A percentile compares a stretch with the other conserved stretches of the same genome.
These are phyloP conservation scores for Manacus vitellinus DNA, from an alignment of 2,113 vertebrate genomes.

Conservation along the genomic window DNA sequence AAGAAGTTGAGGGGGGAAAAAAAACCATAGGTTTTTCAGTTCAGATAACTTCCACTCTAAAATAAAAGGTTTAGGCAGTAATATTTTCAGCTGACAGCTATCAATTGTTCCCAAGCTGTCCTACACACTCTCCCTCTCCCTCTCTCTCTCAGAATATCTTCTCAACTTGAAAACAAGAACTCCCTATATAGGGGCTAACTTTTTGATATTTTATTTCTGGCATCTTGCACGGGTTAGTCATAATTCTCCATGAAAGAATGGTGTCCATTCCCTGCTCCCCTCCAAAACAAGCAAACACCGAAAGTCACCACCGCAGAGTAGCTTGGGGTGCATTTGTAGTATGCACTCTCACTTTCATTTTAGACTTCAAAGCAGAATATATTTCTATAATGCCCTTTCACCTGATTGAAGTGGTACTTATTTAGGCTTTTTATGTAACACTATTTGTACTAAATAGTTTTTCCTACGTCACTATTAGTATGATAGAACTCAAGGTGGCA, in stretches of 20 bases:
- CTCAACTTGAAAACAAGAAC: not conserved
- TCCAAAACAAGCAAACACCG: not conserved
- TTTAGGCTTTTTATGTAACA: not conserved
- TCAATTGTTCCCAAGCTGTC: not conserved
- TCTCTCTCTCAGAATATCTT: not conserved
- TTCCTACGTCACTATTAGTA: not conserved
- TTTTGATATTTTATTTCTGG: not conserved
- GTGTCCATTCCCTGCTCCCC: not conserved
- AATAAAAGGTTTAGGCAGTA: not conserved
- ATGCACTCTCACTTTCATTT: not conserved
- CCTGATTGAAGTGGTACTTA: not conserved
- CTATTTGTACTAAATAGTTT: not conserved
- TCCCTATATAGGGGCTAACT: not conserved
- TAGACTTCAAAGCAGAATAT: not conserved
- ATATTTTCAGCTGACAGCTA: not conserved
- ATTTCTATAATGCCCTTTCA: not conserved
- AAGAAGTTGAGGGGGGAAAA: not conserved
- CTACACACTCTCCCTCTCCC: not conserved
- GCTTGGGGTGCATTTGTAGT: not conserved
- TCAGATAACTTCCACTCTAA: not conserved
- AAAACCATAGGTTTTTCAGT: not conserved
- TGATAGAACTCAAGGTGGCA: conserved; percentile 55
- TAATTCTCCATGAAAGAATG: not conserved
- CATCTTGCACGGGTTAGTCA: not conserved
- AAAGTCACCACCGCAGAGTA: not conserved